A percentile compares a stretch with the other conserved stretches of the same genome.
Evolutionary conservation across 2,113 vertebrate genomes (phyloP).

Genomic region (Vombatus ursinus): DNA sequence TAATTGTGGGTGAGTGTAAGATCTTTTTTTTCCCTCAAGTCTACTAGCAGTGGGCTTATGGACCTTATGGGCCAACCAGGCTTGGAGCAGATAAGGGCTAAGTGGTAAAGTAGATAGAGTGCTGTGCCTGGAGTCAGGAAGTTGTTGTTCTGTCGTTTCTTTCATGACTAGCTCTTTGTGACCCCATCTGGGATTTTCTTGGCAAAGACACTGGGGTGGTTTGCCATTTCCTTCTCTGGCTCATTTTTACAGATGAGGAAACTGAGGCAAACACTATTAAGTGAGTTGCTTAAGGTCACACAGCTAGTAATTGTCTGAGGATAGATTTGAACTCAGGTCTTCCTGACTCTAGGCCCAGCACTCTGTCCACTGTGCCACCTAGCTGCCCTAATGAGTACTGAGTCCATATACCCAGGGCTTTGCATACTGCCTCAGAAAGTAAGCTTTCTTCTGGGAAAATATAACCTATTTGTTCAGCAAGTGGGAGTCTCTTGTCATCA

Average conservation of each 20-base stretch:
- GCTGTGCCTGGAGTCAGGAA: background rate
- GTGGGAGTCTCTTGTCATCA: background rate
- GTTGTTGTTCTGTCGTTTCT: background rate
- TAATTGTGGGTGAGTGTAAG: conserved; percentile 50
- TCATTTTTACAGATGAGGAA: background rate
- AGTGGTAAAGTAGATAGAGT: background rate
- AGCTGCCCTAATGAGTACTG: too few relatives aligned
- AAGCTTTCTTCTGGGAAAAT: background rate
- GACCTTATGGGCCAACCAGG: background rate
- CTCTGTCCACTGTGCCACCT: too few relatives aligned
- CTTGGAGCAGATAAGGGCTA: background rate
- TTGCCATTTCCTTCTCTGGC: background rate
- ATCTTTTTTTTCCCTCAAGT: background rate
- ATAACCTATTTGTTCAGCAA: background rate
- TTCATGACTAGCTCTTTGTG: background rate
- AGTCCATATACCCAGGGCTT: background rate
- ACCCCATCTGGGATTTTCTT: background rate
- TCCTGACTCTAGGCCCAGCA: too few relatives aligned
- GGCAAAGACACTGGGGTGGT: background rate
- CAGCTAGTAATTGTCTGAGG: background rate
- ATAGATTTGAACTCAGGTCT: too few relatives aligned
- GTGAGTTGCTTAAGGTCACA: background rate
- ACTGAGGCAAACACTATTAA: background rate
- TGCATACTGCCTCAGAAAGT: background rate
- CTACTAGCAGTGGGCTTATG: background rate